Evolutionary conservation across 2,113 vertebrate species (phyloP).

Genomic region (Alosa alosa): DNA sequence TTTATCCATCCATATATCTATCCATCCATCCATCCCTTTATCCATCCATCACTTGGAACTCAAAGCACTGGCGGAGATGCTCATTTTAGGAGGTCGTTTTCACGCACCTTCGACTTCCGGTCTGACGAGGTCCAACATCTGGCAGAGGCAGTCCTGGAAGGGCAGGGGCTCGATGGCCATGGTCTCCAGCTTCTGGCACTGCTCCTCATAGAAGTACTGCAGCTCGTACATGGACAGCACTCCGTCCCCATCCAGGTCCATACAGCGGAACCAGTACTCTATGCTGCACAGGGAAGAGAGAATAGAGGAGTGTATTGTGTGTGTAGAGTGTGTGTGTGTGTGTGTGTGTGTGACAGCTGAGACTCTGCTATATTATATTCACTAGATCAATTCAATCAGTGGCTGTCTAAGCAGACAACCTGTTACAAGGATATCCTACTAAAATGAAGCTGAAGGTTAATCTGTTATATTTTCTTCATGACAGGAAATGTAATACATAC

Average conservation of each 20-base stretch:
- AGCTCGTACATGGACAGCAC: conserved; percentile 91
- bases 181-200: conserved; percentile 85
- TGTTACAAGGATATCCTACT: not conserved
- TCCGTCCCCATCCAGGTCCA: conserved; percentile 95
- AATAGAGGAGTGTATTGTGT: not conserved
- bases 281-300: conserved; percentile 71
- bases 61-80: too few relatives aligned
- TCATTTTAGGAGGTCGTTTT: not conserved
- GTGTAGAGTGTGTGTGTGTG: not conserved
- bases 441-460: not conserved
- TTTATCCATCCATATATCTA: too few relatives aligned
- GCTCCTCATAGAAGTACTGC: conserved; percentile 93
- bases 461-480: not conserved
- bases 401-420: not conserved
- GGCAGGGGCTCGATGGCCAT: conserved; percentile 91
- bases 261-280: conserved; percentile 98
- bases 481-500: too few relatives aligned
- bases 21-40: too few relatives aligned
- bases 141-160: conserved; percentile 93
- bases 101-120: conserved; percentile 79
- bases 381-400: not conserved
- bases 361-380: not conserved
- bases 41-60: too few relatives aligned
- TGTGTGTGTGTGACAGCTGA: not conserved
- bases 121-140: conserved; percentile 93